Evolutionary conservation across 2,888 invertebrate genomes (phyloP).

Genomic region (Seira musarum): DNA sequence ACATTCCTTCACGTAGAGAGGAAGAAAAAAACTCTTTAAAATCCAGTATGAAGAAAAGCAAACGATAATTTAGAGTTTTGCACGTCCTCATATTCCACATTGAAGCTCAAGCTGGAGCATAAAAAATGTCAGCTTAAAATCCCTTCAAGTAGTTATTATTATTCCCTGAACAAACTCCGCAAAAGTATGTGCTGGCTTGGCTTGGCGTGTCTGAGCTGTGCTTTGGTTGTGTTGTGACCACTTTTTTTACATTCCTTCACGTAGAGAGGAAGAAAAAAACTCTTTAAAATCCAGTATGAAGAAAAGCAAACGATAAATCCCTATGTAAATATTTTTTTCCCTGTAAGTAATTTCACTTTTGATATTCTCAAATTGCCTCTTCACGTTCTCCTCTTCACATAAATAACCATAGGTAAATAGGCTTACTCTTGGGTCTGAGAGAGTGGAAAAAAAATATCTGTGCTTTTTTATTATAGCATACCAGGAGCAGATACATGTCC

Average conservation of each 20-base stretch:
- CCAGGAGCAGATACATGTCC: not conserved
- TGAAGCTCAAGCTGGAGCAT: too few relatives aligned
- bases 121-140: constrained; percentile 11
- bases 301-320: not conserved
- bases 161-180: not conserved
- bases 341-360: too few relatives aligned
- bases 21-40: not conserved
- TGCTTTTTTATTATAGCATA: too few relatives aligned
- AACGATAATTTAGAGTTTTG: not conserved
- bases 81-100: too few relatives aligned
- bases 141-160: not conserved
- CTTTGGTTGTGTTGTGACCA: not conserved
- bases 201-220: not conserved
- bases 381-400: constrained; percentile 12
- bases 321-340: too few relatives aligned
- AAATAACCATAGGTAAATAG: too few relatives aligned
- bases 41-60: not conserved
- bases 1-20: not conserved
- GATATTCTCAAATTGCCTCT: not conserved
- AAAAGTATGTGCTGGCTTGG: not conserved
- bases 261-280: not conserved
- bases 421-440: too few relatives aligned
- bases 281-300: not conserved
- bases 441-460: too few relatives aligned
- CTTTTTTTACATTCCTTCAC: not conserved